phyloP scores from a whole-genome alignment of 2,797 vertebrate species.

The Acomys russatus region DNA sequence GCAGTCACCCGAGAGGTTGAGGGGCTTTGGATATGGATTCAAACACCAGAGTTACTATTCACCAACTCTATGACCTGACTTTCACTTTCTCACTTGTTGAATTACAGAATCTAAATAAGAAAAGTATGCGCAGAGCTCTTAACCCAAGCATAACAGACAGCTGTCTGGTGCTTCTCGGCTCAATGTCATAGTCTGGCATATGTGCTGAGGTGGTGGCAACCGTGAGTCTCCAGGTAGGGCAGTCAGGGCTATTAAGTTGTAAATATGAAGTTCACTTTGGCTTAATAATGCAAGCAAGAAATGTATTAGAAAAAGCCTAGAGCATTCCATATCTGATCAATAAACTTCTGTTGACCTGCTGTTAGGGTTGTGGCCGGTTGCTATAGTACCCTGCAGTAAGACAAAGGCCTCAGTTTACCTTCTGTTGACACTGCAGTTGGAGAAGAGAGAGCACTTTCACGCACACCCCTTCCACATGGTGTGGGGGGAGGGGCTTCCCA shows the following conservation, averaged over 20 bases:
- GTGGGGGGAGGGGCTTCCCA: neutral
- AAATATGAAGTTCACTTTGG: neutral
- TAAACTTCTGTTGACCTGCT: neutral
- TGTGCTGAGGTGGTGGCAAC: neutral
- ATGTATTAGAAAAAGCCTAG: neutral
- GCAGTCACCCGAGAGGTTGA: neutral
- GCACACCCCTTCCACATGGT: too few species aligned
- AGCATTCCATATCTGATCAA: neutral
- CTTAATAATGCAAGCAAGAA: neutral
- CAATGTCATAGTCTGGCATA: neutral
- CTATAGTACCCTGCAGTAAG: neutral
- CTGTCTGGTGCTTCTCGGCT: neutral
- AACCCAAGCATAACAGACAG: neutral
- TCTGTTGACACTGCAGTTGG: fast-evolving
- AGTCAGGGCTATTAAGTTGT: neutral
- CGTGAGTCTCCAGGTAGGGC: neutral
- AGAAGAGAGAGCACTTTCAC: neutral
- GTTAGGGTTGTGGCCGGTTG: too few species aligned
- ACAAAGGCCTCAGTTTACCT: neutral
- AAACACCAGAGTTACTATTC: neutral
- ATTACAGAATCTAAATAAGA: neutral
- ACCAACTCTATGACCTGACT: neutral
- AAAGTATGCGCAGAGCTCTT: neutral
- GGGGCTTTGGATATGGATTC: neutral
- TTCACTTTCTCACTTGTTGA: neutral